Conservation (phyloP, 2,888 invertebrate genomes). For the Erynnis tages region DNA sequence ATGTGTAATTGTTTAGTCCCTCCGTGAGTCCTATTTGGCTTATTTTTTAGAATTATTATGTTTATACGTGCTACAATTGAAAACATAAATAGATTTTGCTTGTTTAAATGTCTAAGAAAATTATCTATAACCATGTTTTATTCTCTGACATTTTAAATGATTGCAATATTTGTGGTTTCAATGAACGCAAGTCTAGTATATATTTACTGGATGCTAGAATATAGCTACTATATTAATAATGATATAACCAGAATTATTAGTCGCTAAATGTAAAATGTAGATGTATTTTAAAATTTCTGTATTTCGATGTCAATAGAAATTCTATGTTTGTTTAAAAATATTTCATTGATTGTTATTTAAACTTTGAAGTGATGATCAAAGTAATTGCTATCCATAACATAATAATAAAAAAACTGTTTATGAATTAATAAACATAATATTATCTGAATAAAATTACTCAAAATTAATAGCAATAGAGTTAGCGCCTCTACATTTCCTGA, state of each 20-base stretch:
- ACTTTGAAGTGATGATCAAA: neutral
- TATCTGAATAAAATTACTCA: neutral
- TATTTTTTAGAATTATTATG: constrained; percentile 67
- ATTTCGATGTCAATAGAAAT: constrained; percentile 24
- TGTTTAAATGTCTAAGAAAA: neutral
- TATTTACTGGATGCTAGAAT: constrained; percentile 55
- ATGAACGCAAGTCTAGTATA: constrained; percentile 43
- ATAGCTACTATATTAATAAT: constrained; percentile 46
- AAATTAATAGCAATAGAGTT: neutral
- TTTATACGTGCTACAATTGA: constrained; percentile 2
- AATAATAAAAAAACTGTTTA: too few relatives aligned
- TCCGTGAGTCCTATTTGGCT: constrained; percentile 74
- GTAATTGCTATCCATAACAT: too few relatives aligned
- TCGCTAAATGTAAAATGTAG: constrained; percentile 25
- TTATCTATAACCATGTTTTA: neutral
- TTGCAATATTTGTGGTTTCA: constrained; percentile 6
- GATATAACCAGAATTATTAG: constrained; percentile 20
- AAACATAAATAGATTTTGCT: constrained; percentile 6
- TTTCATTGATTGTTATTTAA: constrained; percentile 10
- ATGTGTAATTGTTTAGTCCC: constrained; percentile 69
- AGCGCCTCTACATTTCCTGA: too few relatives aligned
- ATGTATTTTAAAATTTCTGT: constrained; percentile 34
- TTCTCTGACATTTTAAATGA: neutral
- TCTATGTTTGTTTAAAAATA: constrained; percentile 5
- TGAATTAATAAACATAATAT: neutral